phyloP scores from a whole-genome alignment of 1,140 invertebrate species.

The Drosophila prosaltans region DNA sequence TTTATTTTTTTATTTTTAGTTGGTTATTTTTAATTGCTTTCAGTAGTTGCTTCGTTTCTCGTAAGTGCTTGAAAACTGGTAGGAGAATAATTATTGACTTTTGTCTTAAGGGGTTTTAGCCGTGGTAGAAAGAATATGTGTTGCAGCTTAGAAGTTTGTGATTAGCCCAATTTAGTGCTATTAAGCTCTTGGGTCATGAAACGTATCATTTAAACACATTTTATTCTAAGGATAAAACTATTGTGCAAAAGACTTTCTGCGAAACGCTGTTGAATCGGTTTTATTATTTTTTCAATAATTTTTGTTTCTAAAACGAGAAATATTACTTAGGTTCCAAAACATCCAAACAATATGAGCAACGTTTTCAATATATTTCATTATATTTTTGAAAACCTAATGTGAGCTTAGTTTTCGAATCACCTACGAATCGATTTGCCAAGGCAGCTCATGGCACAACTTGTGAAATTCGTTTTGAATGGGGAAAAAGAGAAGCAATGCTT shows the following conservation, averaged over 20 bases:
- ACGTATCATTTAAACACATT: background rate
- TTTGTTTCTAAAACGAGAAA: no score
- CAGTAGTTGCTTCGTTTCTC: constrained; percentile 4
- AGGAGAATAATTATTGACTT: constrained; percentile 4
- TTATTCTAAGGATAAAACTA: background rate
- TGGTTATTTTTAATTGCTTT: constrained; percentile 20
- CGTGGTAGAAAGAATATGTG: background rate
- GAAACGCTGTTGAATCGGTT: no score
- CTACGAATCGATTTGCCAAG: no score
- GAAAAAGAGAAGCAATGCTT: background rate
- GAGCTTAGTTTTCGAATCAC: no score
- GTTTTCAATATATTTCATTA: no score
- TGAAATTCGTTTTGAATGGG: no score
- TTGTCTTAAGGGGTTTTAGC: constrained; percentile 1
- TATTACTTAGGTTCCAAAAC: no score
- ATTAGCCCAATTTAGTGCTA: constrained; percentile 3
- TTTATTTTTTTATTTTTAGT: constrained; percentile 5
- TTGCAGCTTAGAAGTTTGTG: background rate
- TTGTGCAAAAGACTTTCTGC: no score
- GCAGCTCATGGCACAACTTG: no score
- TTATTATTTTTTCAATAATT: no score
- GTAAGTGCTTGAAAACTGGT: background rate
- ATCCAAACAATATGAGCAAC: no score
- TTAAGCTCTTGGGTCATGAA: background rate
- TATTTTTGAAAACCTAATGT: no score